Evolutionary conservation across 30 jellyfish, hydroid and myxozoan genomes (phyloP).

Genomic region (Pelagia noctiluca): DNA sequence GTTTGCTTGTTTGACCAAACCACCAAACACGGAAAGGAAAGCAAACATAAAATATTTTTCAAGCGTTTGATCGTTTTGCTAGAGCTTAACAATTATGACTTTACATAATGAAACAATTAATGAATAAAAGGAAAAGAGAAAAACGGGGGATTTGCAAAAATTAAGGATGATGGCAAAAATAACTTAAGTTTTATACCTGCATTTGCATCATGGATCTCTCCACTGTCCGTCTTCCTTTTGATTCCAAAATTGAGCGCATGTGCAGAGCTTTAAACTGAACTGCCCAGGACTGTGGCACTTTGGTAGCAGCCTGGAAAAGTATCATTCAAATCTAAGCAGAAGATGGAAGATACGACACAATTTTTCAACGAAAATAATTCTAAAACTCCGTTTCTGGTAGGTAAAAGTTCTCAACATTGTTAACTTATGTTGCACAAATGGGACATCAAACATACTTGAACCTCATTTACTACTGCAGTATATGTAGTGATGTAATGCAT

Average conservation of each 20-base stretch:
- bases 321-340: no score
- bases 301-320: conserved; percentile 56
- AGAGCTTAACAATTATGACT: neutral
- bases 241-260: conserved; percentile 77
- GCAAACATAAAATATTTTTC: no score
- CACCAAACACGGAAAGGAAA: no score
- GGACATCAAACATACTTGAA: no score
- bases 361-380: no score
- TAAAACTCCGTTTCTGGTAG: no score
- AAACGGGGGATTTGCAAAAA: neutral
- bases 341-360: no score
- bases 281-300: conserved; percentile 83
- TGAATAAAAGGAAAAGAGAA: neutral
- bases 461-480: no score
- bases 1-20: conserved; percentile 5
- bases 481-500: no score
- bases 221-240: conserved; percentile 73
- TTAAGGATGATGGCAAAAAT: neutral
- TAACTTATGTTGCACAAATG: no score
- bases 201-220: conserved; percentile 89
- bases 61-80: no score
- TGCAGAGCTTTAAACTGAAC: conserved; percentile 75
- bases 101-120: neutral
- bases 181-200: conserved; percentile 45
- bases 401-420: no score